phyloP scores from a whole-genome alignment of 2,888 invertebrate species.

The Minunthozetes semirufus region DNA sequence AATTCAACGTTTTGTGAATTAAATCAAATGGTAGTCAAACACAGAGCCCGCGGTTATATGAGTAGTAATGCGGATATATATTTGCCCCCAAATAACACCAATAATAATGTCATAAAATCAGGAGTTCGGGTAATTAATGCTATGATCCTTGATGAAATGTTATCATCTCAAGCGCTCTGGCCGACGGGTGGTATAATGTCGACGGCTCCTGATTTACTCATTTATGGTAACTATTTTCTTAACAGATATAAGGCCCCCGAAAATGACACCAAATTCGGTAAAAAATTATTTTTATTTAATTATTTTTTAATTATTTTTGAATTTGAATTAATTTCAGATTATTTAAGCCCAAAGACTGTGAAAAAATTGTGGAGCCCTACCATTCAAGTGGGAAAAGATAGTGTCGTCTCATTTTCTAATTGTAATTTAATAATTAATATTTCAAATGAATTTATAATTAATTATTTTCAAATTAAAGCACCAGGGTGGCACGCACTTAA shows the following conservation, averaged over 20 bases:
- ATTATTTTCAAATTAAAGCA: too few species aligned
- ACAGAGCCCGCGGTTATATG: not conserved
- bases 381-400: too few species aligned
- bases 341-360: not conserved
- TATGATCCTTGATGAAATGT: not conserved
- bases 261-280: not conserved
- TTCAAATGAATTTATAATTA: too few species aligned
- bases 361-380: not conserved
- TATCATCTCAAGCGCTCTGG: not conserved
- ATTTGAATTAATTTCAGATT: not conserved
- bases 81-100: too few species aligned
- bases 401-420: too few species aligned
- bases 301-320: not conserved
- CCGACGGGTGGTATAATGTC: constrained; percentile 20
- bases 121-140: not conserved
- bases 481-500: too few species aligned
- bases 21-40: not conserved
- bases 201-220: constrained; percentile 15
- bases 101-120: too few species aligned
- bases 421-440: too few species aligned
- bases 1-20: constrained; percentile 47
- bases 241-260: not conserved
- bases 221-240: constrained; percentile 13
- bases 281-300: not conserved
- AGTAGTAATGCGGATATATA: not conserved